Evolutionary conservation across 2,113 vertebrate species (phyloP).

Genomic region (Petroica traversi): DNA sequence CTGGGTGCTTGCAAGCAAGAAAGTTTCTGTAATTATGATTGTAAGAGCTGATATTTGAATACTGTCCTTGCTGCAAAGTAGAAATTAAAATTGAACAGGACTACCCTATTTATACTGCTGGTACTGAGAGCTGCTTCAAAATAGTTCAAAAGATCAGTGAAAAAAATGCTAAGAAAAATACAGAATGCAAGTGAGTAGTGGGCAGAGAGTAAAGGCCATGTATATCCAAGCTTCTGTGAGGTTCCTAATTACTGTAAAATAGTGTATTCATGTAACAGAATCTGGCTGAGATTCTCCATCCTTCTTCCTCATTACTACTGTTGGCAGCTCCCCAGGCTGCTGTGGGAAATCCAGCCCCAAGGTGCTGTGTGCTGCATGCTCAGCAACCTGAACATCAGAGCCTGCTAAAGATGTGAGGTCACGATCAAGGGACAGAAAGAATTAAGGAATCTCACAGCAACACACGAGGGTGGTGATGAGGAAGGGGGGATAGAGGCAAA

Average conservation of each 20-base stretch:
- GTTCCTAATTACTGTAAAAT: background rate
- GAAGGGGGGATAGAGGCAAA: background rate
- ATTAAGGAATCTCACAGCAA: background rate
- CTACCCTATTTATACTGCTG: background rate
- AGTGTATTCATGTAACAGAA: background rate
- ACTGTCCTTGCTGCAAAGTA: background rate
- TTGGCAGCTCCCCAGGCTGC: background rate
- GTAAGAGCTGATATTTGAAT: background rate
- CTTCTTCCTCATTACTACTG: background rate
- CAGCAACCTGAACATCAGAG: background rate
- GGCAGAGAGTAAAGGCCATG: background rate
- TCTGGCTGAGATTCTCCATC: background rate
- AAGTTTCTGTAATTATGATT: background rate
- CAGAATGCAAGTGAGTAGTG: background rate
- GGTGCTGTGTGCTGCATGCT: background rate
- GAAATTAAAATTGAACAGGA: background rate
- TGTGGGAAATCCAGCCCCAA: background rate
- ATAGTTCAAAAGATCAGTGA: background rate
- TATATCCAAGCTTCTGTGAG: background rate
- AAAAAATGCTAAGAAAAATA: background rate
- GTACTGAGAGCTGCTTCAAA: background rate
- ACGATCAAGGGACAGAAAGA: background rate
- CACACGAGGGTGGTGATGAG: background rate
- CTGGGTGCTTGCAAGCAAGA: background rate
- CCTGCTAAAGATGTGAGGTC: background rate